Base-by-base conservation (phyloP, 2,113 vertebrate species). In the Pongo abelii region DNA sequence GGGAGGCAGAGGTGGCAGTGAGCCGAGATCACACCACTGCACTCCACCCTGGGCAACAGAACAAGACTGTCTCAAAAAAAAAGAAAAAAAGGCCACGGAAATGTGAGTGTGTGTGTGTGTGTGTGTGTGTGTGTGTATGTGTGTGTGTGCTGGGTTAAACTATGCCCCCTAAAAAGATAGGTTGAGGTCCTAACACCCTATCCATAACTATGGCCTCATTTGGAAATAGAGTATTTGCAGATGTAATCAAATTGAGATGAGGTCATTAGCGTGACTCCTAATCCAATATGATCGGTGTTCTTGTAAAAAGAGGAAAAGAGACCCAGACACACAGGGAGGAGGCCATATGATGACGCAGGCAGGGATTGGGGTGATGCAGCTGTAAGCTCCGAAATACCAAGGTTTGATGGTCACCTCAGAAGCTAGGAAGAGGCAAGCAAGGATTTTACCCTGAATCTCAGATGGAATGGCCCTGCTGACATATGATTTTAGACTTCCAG, bases 341-440 rank as follows among this genome's bases (percentile, higher is more conserved):
- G 2, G 25, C 8, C 23, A 13, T 0, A 12, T 30, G 40, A 35
- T 0, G 1, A 48, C 22, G 43, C 87, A 64, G n/a, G 50, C 14
- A 1, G 57, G 27, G 27, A 13, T 0, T 5, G 48, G 9, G 40
- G 40, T 16, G 57, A 30, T 16, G 18, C 50, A 22, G 74, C 81
- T 23, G 23, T 0, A 12, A 23, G 59, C 38, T 17, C 1, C 9
- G 12, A 8, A 30, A 2, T 12, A 32, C 27, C 2, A 0, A 27
- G 35, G 79, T 3, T 13, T 40, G 25, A 8, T 1, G 0, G n/a
- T 59, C 83, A 3, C 8, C 40, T 9, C 11, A 6, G 84, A 70
- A 46, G 40, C 61, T 6, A 48, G 2, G 35, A n/a, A 25, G 8
- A 10, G 16, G 27, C 38, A 1, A 61, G 46, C 57, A 38, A 50